Conservation (phyloP, 2,888 invertebrate species). For the Caenorhabditis sp. region DNA sequence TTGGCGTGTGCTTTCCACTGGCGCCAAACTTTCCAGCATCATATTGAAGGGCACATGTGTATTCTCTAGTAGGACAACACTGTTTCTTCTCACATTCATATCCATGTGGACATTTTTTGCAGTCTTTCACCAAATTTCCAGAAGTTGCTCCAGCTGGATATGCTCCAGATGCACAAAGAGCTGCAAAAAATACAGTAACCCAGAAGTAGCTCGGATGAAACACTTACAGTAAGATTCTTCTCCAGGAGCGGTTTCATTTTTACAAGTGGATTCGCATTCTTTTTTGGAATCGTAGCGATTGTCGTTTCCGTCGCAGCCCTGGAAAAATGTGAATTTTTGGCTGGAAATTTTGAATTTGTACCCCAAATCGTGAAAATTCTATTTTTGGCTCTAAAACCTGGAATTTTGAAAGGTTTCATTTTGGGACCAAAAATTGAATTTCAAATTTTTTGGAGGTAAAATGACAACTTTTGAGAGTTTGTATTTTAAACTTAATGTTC, state of each 20-base stretch:
- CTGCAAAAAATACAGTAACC: constrained; percentile 15
- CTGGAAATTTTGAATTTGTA: too few species aligned
- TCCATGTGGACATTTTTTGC: constrained; percentile 61
- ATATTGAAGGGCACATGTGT: constrained; percentile 60
- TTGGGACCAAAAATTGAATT: too few species aligned
- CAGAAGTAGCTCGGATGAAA: too few species aligned
- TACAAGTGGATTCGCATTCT: constrained; percentile 48
- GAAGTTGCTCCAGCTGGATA: constrained; percentile 49
- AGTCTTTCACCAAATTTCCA: constrained; percentile 25
- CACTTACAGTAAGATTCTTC: constrained; percentile 21
- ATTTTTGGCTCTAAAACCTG: too few species aligned
- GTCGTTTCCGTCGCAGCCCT: constrained; percentile 65
- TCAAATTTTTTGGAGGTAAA: too few species aligned
- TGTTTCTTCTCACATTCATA: constrained; percentile 56
- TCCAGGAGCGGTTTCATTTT: constrained; percentile 24
- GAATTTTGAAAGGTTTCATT: too few species aligned
- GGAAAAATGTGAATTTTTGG: too few species aligned
- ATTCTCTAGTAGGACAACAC: constrained; percentile 66
- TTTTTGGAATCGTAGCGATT: constrained; percentile 58
- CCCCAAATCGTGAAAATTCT: too few species aligned
- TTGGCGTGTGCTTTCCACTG: constrained; percentile 63
- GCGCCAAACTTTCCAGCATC: constrained; percentile 66
- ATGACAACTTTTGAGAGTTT: too few species aligned
- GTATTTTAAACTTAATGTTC: too few species aligned
- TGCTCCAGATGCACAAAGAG: constrained; percentile 41